phyloP scores from a whole-genome alignment of 1,140 invertebrate genomes.

The Atta cephalotes region DNA sequence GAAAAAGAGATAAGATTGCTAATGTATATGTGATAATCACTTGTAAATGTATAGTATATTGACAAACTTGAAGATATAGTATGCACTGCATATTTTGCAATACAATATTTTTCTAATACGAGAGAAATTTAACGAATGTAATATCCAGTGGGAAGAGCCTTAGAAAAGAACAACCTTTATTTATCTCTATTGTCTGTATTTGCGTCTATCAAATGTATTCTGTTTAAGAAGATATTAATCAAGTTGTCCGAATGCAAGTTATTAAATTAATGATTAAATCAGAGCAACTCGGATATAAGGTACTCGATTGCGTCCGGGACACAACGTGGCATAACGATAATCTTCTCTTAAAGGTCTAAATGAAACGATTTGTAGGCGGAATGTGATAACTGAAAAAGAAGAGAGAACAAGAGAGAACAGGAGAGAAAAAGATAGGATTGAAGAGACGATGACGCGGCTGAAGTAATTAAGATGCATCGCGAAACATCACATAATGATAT shows the following conservation, averaged over 20 bases:
- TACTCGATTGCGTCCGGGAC: slow-evolving; percentile 68
- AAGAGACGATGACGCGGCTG: neutral
- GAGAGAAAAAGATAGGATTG: slow-evolving; percentile 25
- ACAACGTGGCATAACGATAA: slow-evolving; percentile 60
- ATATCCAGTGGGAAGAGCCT: neutral
- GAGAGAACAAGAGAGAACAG: slow-evolving; percentile 50
- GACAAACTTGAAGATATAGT: neutral
- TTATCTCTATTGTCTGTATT: neutral
- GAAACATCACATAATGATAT: neutral
- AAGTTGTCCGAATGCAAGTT: slow-evolving; percentile 19
- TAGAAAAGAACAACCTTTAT: neutral
- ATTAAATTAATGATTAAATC: slow-evolving; percentile 24
- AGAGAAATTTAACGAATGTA: neutral
- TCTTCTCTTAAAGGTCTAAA: slow-evolving; percentile 71
- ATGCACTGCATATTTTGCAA: too few relatives aligned
- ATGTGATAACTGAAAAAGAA: slow-evolving; percentile 59
- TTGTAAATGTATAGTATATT: too few relatives aligned
- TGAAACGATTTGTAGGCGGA: slow-evolving; percentile 72
- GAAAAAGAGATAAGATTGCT: neutral
- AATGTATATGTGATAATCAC: neutral
- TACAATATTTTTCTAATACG: neutral
- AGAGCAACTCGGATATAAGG: slow-evolving; percentile 56
- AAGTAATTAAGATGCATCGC: slow-evolving; percentile 24
- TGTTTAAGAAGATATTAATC: neutral
- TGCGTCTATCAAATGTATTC: neutral